Percentiles rank a stretch among this genome's conserved stretches.
phyloP scores from a whole-genome alignment of 2,797 vertebrate species.

The Schizothorax lantsangensis region DNA sequence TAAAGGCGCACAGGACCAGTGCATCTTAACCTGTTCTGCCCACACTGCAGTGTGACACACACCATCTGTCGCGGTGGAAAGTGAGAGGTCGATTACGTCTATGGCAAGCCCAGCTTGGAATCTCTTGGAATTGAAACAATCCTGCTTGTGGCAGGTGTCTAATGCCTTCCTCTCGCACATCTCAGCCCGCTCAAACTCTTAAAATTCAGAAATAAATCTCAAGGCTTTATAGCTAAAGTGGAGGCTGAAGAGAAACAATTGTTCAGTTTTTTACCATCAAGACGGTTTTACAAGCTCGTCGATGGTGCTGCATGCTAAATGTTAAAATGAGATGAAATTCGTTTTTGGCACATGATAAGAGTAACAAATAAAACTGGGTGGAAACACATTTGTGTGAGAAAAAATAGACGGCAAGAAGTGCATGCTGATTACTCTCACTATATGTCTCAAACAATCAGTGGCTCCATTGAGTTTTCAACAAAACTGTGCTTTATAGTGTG shows the following conservation, averaged over 20 bases:
- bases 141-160: slow-evolving; percentile 68
- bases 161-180: slow-evolving; percentile 54
- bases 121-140: slow-evolving; percentile 67
- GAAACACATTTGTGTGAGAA: slow-evolving; percentile 42
- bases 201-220: slow-evolving; percentile 50
- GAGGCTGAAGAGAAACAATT: slow-evolving; percentile 47
- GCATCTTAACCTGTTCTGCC: slow-evolving; percentile 71
- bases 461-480: slow-evolving; percentile 46
- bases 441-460: slow-evolving; percentile 44
- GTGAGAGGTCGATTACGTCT: slow-evolving; percentile 71
- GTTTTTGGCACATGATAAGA: slow-evolving; percentile 37
- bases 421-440: slow-evolving; percentile 50
- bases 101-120: slow-evolving; percentile 65
- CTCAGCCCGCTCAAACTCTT: slow-evolving; percentile 55
- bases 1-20: slow-evolving; percentile 65
- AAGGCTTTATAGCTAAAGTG: slow-evolving; percentile 44
- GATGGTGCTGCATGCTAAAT: not conserved
- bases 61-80: slow-evolving; percentile 75
- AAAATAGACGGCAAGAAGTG: slow-evolving; percentile 23
- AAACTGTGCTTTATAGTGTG: slow-evolving; percentile 52
- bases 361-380: slow-evolving; percentile 42
- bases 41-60: slow-evolving; percentile 63
- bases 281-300: not conserved
- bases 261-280: slow-evolving; percentile 4
- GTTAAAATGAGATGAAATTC: slow-evolving; percentile 39